Percentiles rank a stretch among this genome's conserved stretches.
These are phyloP conservation scores for Ptilodon capucinus DNA, from an alignment of 2,888 invertebrate genomes.

Conservation along the genomic window DNA sequence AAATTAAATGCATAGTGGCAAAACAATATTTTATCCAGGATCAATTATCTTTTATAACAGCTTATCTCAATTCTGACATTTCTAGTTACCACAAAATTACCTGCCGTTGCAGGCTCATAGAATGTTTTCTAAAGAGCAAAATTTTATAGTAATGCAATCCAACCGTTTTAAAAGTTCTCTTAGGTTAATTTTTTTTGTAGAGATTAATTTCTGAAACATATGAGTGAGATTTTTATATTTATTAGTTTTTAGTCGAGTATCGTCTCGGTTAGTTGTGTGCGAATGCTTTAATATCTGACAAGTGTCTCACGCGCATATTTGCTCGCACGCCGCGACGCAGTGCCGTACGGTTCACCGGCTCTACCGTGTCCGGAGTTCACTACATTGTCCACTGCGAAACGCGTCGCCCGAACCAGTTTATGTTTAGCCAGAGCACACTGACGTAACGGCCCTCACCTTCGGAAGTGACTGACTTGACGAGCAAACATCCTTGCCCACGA, in stretches of 20 bases:
- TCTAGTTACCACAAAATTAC: no score
- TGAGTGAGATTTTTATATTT: no score
- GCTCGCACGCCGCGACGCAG: conserved; percentile 43
- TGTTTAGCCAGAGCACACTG: conserved; percentile 31
- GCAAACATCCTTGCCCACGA: conserved; percentile 45
- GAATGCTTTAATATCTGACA: conserved; percentile 39
- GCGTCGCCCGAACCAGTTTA: conserved; percentile 38
- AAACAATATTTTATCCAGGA: no score
- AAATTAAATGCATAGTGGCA: no score
- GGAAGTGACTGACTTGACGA: conserved; percentile 49
- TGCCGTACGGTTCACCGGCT: conserved; percentile 56
- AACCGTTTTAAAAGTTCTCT: no score
- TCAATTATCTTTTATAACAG: no score
- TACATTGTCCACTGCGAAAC: conserved; percentile 59
- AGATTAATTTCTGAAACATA: no score
- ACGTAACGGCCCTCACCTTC: conserved; percentile 43
- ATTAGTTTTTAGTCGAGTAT: background rate
- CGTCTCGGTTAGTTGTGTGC: conserved; percentile 23
- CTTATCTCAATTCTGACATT: no score
- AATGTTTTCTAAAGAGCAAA: no score
- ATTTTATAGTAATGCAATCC: no score
- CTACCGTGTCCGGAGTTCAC: conserved; percentile 54
- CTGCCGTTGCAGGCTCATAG: no score
- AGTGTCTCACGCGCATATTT: conserved; percentile 66
- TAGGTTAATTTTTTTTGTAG: no score